Evolutionary conservation across 2,797 vertebrate species (phyloP).

Genomic region (Anas georgica): DNA sequence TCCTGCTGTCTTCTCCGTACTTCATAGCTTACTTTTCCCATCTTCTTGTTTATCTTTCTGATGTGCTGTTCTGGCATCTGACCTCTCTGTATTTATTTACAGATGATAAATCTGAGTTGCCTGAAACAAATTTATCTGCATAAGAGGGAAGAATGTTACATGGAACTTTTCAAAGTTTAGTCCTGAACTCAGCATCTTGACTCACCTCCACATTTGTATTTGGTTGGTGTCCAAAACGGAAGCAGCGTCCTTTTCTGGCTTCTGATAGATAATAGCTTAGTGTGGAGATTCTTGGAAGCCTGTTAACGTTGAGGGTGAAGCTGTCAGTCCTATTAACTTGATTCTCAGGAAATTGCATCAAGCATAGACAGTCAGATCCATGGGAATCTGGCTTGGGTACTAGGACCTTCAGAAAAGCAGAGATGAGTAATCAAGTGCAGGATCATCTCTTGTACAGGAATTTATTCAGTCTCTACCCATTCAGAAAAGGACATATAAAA

Average conservation of each 20-base stretch:
- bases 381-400: background rate
- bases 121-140: background rate
- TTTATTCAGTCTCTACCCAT: background rate
- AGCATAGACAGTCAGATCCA: no score
- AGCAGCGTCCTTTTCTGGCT: background rate
- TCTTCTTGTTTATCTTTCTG: background rate
- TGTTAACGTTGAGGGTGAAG: background rate
- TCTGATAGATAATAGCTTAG: background rate
- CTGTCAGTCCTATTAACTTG: background rate
- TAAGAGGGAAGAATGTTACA: background rate
- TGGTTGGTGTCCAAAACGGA: background rate
- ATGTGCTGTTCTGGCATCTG: background rate
- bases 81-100: background rate
- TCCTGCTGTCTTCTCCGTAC: background rate
- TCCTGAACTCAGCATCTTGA: background rate
- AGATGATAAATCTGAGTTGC: background rate
- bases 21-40: background rate
- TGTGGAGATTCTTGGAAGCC: background rate
- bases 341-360: background rate
- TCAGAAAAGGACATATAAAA: background rate
- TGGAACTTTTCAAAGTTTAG: background rate
- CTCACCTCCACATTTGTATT: rapidly evolving
- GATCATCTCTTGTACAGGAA: background rate
- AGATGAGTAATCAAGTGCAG: background rate
- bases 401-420: background rate